phyloP scores from a whole-genome alignment of 2,797 vertebrate species.

The Otolemur crassicaudatus region DNA sequence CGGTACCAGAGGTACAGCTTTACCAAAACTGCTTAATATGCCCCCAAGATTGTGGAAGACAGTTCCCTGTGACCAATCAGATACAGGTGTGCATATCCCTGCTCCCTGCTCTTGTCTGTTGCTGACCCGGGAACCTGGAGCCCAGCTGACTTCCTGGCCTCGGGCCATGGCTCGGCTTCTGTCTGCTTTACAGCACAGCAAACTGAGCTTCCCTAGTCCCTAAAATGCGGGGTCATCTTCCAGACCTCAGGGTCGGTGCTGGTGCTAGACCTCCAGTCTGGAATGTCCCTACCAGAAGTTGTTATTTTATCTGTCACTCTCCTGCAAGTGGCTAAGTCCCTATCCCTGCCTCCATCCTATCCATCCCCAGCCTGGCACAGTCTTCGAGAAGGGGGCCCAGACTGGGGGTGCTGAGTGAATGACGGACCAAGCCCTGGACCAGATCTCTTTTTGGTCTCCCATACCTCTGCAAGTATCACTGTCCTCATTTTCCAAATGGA shows the following conservation, averaged over 20 bases:
- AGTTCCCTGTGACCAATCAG: no score
- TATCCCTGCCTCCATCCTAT: background rate
- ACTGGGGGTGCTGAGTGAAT: background rate
- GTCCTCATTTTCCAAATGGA: background rate
- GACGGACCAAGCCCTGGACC: background rate
- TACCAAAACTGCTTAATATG: background rate
- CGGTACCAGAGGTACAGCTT: background rate
- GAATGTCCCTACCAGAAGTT: background rate
- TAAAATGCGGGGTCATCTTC: background rate
- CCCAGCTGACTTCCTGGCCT: background rate
- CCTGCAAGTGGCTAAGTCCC: no score
- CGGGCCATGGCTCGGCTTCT: background rate
- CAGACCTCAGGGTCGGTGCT: background rate
- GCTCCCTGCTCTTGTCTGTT: background rate
- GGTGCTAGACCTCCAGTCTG: background rate
- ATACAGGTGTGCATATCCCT: background rate
- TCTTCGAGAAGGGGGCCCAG: no score
- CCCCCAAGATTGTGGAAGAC: background rate
- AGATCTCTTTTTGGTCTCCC: background rate
- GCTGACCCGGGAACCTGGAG: background rate
- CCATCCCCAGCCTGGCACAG: background rate
- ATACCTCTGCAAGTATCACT: background rate
- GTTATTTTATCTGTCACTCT: background rate
- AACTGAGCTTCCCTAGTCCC: background rate
- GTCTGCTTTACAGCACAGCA: background rate